Evolutionary conservation across 1,140 invertebrate genomes (phyloP), one percentile per base, ranked within the genome.

Genomic region (Ectropis grisescens): DNA sequence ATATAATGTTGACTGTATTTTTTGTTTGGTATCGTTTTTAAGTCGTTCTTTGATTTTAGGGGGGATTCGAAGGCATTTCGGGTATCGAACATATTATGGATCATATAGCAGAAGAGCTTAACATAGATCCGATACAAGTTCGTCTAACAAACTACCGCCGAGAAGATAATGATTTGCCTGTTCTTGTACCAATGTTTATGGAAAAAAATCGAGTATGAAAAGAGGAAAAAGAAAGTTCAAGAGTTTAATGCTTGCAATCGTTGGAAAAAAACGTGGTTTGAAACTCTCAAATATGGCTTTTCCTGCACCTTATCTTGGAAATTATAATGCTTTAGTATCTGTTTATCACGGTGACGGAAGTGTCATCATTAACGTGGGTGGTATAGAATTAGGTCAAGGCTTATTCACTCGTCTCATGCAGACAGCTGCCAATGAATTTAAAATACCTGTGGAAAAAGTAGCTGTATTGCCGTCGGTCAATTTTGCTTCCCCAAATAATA

Each of bases 71-170:
- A 66, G 88, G 74, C 7, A 61, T 88, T 5, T 83, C 82, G 9
- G 78, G 88, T 45, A 87, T 88, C 13, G 93, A 94, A 62, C 86
- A 84, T 32, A 86, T 94, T 6, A 92, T 95, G 85, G 91, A 95
- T 37, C 90, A 93, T 58, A 88, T 93, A 37, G 87, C 91, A 0
- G 80, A 81, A 24, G 70, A 59, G 11, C 45, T 90, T 7, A 81
- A 85, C 1, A 82, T 85, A 41, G 91, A 93, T 78, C 86, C 91
- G 0, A 28, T 87, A 6, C 82, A 88, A 46, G 85, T 91, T 0
- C 82, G 85, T 29, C 53, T 86, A 26, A 69, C 68, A 2, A 92
- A 92, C 51, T 79, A 90, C 48, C 43, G 82, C 0, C 28, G 28
- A 11, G 27, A 49, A 26, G 47, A 47, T 22, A 47, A 48, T 29